Percentiles rank a stretch among this genome's conserved stretches.
These are phyloP conservation scores for Rynchops niger DNA, from an alignment of 2,113 vertebrate species.

Conservation along the genomic window DNA sequence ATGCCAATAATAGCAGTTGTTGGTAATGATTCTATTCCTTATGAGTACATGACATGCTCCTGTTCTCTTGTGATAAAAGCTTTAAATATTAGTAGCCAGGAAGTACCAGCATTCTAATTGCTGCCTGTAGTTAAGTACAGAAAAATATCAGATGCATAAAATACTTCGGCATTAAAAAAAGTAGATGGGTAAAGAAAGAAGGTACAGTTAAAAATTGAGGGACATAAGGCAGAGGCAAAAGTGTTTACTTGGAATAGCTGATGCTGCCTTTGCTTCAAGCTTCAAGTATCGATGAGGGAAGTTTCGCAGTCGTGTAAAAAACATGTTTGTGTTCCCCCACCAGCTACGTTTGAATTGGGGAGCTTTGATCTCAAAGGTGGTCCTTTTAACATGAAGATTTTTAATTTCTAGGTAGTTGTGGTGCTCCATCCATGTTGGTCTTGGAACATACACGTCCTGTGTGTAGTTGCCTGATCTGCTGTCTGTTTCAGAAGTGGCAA, in stretches of 20 bases:
- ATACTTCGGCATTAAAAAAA: constrained; percentile 4
- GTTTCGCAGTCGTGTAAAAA: neutral
- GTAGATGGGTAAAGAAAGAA: neutral
- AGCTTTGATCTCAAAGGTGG: neutral
- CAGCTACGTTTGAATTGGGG: neutral
- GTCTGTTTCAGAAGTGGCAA: neutral
- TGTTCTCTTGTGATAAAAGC: neutral
- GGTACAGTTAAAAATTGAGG: neutral
- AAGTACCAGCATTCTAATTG: constrained; percentile 32
- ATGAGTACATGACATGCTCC: neutral
- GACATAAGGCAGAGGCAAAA: neutral
- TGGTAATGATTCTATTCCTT: constrained; percentile 9
- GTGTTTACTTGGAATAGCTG: neutral
- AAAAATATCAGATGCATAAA: constrained; percentile 29
- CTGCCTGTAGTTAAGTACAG: constrained; percentile 17
- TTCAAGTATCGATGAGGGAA: neutral
- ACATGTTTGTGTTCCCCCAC: neutral
- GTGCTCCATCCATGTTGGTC: neutral
- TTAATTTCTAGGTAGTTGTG: neutral
- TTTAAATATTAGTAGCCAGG: constrained; percentile 39
- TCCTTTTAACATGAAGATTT: neutral
- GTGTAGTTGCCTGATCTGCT: neutral
- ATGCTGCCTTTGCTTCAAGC: neutral
- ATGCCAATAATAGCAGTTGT: constrained; percentile 45
- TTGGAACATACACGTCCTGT: fast-evolving